Evolutionary conservation across 2,888 invertebrate species (phyloP), one percentile per base, ranked within the genome.

Genomic region (Drosophila pseudotakahashii): DNA sequence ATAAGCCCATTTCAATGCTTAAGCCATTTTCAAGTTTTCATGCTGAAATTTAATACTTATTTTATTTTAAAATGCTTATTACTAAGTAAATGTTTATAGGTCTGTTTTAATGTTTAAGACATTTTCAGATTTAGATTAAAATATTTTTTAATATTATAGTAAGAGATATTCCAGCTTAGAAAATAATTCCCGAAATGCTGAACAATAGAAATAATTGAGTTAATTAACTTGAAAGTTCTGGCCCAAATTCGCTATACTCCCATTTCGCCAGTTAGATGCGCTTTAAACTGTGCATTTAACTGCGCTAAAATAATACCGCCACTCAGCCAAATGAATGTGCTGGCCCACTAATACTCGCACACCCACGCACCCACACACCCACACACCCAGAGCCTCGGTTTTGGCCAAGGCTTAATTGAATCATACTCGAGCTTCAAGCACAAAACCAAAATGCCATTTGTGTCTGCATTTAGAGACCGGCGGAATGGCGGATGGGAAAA

Each of bases 361-460:
- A 36, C 52, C 19, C 19, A 19, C 19, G 1, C 19, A 58, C 45
- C 13, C 10, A 39, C 16, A 44, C n/a, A 37, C 45, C 13, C 10
- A 39, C 16, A 44, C n/a, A 37, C 57, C 54, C 41, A 3, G 42
- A 23, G 42, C 42, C 42, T 10, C 42, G 50, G 64, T 64, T 41
- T 63, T 64, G 44, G 41, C 54, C 59, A 60, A 58, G 68, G 60
- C 60, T 59, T 73, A 79, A 82, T 82, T 78, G 75, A 85, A 85
- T 78, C 68, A 76, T 63, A 73, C 64, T 77, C 72, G 52, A 78
- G 57, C n/a, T 61, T 79, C 39, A 75, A 73, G 66, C 61, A 58
- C 53, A 67, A 60, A 53, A 60, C 53, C 59, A 50, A 66, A 74
- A 77, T 66, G 52, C 48, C 70, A 75, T 42, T 59, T 77, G 70